Evolutionary conservation across 64 coral and sea anemone species (phyloP).

Genomic region (Montipora efflorescens): DNA sequence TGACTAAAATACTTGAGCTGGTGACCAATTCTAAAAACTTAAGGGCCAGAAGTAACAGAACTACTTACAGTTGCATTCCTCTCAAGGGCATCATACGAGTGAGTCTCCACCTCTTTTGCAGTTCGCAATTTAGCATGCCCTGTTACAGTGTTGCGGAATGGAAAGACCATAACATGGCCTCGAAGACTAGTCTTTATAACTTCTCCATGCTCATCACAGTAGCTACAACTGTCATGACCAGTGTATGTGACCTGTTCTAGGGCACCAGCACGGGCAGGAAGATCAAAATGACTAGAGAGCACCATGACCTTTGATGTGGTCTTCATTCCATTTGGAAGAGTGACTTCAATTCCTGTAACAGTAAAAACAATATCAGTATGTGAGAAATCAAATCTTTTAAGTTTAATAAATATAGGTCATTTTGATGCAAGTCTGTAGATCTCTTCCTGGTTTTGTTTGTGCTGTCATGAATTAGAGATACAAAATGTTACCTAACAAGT

Average conservation of each 20-base stretch:
- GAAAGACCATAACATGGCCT: constrained; percentile 72
- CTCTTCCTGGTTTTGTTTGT: no score
- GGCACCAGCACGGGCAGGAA: constrained; percentile 66
- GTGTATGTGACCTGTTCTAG: constrained; percentile 57
- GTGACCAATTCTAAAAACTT: no score
- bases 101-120: constrained; percentile 11
- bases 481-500: neutral
- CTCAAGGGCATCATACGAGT: constrained; percentile 59
- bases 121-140: constrained; percentile 57
- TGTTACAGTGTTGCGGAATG: constrained; percentile 46
- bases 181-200: constrained; percentile 26
- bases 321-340: constrained; percentile 47
- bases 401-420: neutral
- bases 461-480: neutral
- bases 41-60: neutral
- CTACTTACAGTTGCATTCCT: constrained; percentile 59
- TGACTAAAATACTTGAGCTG: no score
- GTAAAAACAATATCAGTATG: neutral
- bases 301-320: constrained; percentile 55
- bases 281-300: constrained; percentile 75
- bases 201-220: constrained; percentile 60
- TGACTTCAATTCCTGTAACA: constrained; percentile 54
- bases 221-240: constrained; percentile 63
- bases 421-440: neutral
- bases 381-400: neutral